Base-by-base conservation (phyloP, 2,888 invertebrate genomes). In the Galeopsomyia nigrocyanea region DNA sequence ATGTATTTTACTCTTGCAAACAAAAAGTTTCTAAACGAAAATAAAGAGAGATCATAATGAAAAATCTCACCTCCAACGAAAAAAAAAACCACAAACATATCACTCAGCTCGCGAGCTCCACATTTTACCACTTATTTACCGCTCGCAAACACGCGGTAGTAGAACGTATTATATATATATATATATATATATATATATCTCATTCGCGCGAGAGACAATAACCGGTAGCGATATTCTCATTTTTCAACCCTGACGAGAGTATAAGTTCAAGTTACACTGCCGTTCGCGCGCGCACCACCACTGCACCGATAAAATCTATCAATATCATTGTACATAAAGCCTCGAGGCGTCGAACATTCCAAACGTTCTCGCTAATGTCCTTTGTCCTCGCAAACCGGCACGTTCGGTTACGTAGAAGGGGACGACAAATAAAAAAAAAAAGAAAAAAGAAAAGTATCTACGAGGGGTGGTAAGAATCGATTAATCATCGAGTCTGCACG, bases 111-210 rank as follows among this genome's bases (percentile, higher is more conserved):
- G 14, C 58, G 22, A 47, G 60, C 2, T 46, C 14, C 16, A 22
- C 58, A 61, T 63, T 65, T 65, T 60, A 68, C 56, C 68, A 64
- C 60, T 73, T 68, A 65, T 73, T 68, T 68, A 72, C 63, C 51
- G 65, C 65, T 61, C 16, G 47, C 61, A 19, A 65, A 39, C 68
- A 65, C 64, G 68, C 13, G 13, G 10, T 10, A 39, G 39, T 7
- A 7, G 64, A 55, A 61, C n/a, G n/a, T n/a, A n/a, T n/a, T n/a
- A n/a, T n/a, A n/a, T n/a, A n/a, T n/a, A n/a, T n/a, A n/a, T n/a
- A n/a, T n/a, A n/a, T n/a, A n/a, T n/a, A n/a, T n/a, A n/a, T n/a
- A 26, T 5, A 10, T 64, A 31, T 65, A 69, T 65, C 61, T 65
- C 53, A 56, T 26, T 68, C 68, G 53, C n/a, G 13, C 39, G 5